phyloP scores from a whole-genome alignment of 2,797 vertebrate genomes.

The Epinephelus malabaricus region DNA sequence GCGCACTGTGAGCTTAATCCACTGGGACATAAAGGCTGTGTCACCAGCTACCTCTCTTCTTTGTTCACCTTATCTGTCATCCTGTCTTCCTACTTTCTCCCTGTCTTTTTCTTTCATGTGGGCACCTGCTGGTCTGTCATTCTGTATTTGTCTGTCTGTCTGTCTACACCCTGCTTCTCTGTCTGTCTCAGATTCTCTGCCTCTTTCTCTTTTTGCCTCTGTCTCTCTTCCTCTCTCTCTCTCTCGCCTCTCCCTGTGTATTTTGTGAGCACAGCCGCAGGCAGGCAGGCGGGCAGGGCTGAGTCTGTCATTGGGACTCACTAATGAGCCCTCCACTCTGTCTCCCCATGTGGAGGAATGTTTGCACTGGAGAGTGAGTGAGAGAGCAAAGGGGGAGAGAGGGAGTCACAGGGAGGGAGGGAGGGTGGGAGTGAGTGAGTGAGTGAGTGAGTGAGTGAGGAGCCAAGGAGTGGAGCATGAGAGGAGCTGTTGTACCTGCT shows the following conservation, averaged over 20 bases:
- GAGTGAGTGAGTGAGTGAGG: constrained; percentile 28
- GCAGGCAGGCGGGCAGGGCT: constrained; percentile 65
- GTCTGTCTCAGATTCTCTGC: neutral
- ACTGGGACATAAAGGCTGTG: neutral
- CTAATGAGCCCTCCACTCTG: constrained; percentile 73
- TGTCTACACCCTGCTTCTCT: neutral
- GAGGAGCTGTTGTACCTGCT: constrained; percentile 79
- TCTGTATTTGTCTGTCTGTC: neutral
- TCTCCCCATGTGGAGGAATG: constrained; percentile 80
- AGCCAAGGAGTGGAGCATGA: constrained; percentile 63
- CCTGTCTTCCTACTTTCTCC: neutral
- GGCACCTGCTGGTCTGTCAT: neutral
- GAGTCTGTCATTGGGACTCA: constrained; percentile 72
- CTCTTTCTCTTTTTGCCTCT: neutral
- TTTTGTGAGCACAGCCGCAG: constrained; percentile 59
- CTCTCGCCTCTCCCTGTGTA: constrained; percentile 33
- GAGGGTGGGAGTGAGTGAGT: constrained; percentile 20
- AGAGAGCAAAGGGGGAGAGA: constrained; percentile 50
- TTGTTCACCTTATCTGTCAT: neutral
- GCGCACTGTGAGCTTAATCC: constrained; percentile 34
- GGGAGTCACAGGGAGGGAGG: constrained; percentile 25
- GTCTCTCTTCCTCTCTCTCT: neutral
- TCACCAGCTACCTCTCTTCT: neutral
- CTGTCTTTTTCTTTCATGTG: neutral
- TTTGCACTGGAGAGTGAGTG: constrained; percentile 72